A percentile compares a stretch with the other conserved stretches of the same genome.
Evolutionary conservation across 2,797 vertebrate genomes (phyloP).

Genomic region (Cirrhinus molitorella): DNA sequence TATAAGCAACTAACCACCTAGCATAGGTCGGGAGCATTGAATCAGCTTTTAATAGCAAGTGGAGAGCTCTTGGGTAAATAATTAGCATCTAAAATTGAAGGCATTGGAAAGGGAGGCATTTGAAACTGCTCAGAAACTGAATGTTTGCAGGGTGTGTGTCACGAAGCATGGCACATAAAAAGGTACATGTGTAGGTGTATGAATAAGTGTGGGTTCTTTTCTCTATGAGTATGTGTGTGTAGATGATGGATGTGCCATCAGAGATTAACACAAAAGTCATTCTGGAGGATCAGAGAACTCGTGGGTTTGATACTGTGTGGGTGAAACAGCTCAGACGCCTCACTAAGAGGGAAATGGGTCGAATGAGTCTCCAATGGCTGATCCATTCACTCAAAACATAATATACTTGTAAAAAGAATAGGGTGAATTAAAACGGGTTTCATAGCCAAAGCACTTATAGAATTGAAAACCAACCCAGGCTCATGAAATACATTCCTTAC

Average conservation of each 20-base stretch:
- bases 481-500: too few relatives aligned
- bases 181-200: constrained; percentile 35
- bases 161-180: constrained; percentile 31
- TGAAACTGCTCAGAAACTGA: neutral
- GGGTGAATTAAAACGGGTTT: neutral
- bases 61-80: constrained; percentile 22
- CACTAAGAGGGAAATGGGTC: neutral
- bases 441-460: neutral
- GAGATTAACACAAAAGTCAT: constrained; percentile 27
- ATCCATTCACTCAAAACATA: neutral
- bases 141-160: neutral
- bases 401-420: neutral
- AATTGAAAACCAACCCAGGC: neutral
- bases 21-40: neutral
- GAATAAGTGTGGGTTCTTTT: constrained; percentile 32
- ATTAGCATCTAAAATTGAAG: constrained; percentile 4
- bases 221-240: neutral
- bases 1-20: constrained; percentile 1
- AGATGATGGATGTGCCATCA: constrained; percentile 33
- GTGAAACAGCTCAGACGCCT: constrained; percentile 24
- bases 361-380: neutral
- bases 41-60: constrained; percentile 6
- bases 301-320: constrained; percentile 21
- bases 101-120: constrained; percentile 15
- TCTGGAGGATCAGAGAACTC: constrained; percentile 17